phyloP scores from a whole-genome alignment of 35 echinoderm and acorn worm genomes.

The Heliocidaris tuberculata region DNA sequence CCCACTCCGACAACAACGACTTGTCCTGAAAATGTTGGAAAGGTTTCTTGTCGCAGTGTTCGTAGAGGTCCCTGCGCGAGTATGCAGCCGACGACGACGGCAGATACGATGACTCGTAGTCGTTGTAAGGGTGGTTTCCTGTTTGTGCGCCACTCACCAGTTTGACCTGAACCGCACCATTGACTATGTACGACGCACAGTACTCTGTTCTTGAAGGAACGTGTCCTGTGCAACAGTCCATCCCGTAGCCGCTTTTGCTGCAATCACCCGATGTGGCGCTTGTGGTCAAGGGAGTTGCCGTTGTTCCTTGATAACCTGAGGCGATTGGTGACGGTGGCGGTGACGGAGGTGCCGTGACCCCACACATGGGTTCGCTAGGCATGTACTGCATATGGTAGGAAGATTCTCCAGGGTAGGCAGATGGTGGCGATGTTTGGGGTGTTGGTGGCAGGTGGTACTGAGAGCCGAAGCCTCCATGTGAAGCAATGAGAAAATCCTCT shows the following conservation, averaged over 20 bases:
- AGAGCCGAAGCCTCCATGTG: conserved; percentile 22
- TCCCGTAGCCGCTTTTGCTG: conserved; percentile 23
- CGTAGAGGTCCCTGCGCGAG: conserved; percentile 24
- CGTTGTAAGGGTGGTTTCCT: not conserved
- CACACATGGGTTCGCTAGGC: conserved; percentile 46
- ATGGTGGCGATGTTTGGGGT: conserved; percentile 76
- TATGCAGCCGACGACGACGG: conserved; percentile 35
- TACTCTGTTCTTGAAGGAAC: conserved; percentile 66
- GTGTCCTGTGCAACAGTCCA: conserved; percentile 56
- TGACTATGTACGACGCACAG: conserved; percentile 72
- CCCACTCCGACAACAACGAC: conserved; percentile 45
- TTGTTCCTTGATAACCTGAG: conserved; percentile 22
- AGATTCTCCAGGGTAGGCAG: conserved; percentile 47
- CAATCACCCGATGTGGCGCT: not conserved
- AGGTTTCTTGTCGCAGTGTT: conserved; percentile 54
- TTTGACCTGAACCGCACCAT: conserved; percentile 83
- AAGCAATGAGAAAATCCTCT: conserved; percentile 45
- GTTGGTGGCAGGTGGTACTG: conserved; percentile 67
- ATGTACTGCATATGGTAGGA: conserved; percentile 57
- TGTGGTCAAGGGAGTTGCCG: conserved; percentile 51
- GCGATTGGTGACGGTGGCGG: conserved; percentile 60
- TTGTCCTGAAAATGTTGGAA: conserved; percentile 55
- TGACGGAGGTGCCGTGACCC: conserved; percentile 44
- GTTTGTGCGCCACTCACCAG: conserved; percentile 61
- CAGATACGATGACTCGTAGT: conserved; percentile 41